Percentiles rank a stretch among this genome's conserved stretches.
Conservation (phyloP, 2,797 vertebrate genomes). For the Poeciliopsis presidionis region DNA sequence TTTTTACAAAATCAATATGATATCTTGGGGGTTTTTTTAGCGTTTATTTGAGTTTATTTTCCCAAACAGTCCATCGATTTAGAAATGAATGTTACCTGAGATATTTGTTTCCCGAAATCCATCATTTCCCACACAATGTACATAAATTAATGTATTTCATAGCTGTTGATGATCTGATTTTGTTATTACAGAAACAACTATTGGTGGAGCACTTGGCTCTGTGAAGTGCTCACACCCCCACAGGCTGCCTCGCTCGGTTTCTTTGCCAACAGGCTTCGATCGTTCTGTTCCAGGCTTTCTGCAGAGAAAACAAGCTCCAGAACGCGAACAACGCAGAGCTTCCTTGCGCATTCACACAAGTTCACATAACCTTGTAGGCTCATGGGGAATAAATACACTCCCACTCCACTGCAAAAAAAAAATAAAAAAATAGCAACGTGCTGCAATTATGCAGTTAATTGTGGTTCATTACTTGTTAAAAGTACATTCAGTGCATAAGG, state of each 20-base stretch:
- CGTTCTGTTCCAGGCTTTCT: conserved; percentile 38
- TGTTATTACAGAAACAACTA: conserved; percentile 20
- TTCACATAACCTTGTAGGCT: conserved; percentile 1
- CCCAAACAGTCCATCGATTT: not conserved
- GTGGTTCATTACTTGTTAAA: conserved; percentile 13
- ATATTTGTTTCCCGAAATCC: not conserved
- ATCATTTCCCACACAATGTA: not conserved
- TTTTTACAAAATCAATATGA: not conserved
- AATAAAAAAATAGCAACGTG: not conserved
- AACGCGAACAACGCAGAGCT: conserved; percentile 7
- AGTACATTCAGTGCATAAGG: conserved; percentile 4
- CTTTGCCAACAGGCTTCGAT: conserved; percentile 39
- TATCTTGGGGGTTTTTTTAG: not conserved
- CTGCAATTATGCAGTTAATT: conserved; percentile 2
- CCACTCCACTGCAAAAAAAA: not conserved
- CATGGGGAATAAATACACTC: not conserved
- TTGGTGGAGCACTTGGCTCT: conserved; percentile 8
- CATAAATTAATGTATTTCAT: not conserved
- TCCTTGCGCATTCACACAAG: conserved; percentile 10
- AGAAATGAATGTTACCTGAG: not conserved
- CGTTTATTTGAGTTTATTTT: not conserved
- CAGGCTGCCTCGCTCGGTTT: conserved; percentile 16
- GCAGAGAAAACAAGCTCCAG: conserved; percentile 25
- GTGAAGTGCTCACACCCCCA: conserved; percentile 20
- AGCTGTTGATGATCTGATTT: not conserved